A percentile compares a stretch with the other conserved stretches of the same genome.
These are phyloP conservation scores for Prunella strophiata DNA, from an alignment of 2,797 vertebrate species.

Conservation along the genomic window DNA sequence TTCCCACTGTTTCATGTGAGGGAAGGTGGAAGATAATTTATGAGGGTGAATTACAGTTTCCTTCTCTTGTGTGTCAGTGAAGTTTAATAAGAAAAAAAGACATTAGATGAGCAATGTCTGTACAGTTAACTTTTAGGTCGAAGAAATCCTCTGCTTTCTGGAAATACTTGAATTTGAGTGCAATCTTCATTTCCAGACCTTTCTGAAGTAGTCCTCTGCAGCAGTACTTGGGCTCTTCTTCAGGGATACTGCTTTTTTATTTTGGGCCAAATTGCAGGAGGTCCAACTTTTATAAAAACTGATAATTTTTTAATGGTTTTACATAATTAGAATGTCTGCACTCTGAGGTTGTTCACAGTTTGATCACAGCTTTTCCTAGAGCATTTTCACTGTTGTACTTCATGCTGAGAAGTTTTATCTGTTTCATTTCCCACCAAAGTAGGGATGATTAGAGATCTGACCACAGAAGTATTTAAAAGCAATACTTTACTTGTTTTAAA, in stretches of 20 bases:
- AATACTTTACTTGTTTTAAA: background rate
- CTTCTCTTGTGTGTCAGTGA: background rate
- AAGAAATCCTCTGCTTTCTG: background rate
- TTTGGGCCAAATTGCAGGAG: background rate
- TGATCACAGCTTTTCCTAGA: background rate
- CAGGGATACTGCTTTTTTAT: background rate
- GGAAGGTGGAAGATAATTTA: conserved; percentile 6
- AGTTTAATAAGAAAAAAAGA: background rate
- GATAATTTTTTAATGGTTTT: background rate
- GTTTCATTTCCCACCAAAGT: background rate
- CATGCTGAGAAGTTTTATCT: background rate
- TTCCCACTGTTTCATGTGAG: conserved; percentile 28
- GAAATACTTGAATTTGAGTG: background rate
- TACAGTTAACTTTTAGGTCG: background rate
- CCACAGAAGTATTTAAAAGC: background rate
- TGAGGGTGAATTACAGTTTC: background rate
- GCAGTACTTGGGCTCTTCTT: background rate
- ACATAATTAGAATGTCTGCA: background rate
- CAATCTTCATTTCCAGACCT: background rate
- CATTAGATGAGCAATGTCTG: background rate
- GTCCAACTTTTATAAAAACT: background rate
- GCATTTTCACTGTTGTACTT: background rate
- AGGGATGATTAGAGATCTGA: background rate
- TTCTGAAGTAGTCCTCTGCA: background rate
- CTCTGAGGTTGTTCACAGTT: background rate